Base-by-base conservation (phyloP, 1,140 invertebrate species). In the Nylanderia fulva region DNA sequence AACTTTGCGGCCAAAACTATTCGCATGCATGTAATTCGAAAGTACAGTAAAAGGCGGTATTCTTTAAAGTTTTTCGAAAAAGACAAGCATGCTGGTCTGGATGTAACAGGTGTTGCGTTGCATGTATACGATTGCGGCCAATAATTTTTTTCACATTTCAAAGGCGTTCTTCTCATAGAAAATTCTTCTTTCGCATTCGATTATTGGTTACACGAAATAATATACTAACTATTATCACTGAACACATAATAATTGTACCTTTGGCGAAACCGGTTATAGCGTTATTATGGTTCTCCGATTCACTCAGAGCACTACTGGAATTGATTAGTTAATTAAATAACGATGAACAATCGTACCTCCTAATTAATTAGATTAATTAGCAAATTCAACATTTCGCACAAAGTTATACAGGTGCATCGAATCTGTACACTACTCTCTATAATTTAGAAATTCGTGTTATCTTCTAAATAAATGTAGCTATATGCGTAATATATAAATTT, bases 261-360 rank as follows among this genome's bases (percentile, higher is more conserved):
- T 82, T 82, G 66, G 66, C 36, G 77, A 82, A 18, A n/a, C 27
- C 27, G 66, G 52, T 72, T 82, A 72, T 82, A 82, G 66, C 66
- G 21, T 82, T 66, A 82, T 82, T 82, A 82, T 82, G 66, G 77
- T 72, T 72, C 13, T 39, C 77, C 66, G 77, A 82, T 60, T 82
- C 77, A 71, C 24, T 82, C 77, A 71, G 77, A 18, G 33, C 63
- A 68, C 77, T 82, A 60, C 66, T 82, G 77, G 77, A 82, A 82
- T 82, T 82, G 77, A 82, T 82, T 82, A 82, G 48, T 82, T 82
- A 82, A 82, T 82, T 82, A 82, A 82, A 82, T 82, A 82, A 82
- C 77, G 66, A 82, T 82, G 77, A 82, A 82, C 54, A 82, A 82
- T 82, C 29, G 66, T 82, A 45, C 66, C 77, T 82, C 52, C 77